Conservation (phyloP, 2,888 invertebrate genomes). For the Anaspis maculata region DNA sequence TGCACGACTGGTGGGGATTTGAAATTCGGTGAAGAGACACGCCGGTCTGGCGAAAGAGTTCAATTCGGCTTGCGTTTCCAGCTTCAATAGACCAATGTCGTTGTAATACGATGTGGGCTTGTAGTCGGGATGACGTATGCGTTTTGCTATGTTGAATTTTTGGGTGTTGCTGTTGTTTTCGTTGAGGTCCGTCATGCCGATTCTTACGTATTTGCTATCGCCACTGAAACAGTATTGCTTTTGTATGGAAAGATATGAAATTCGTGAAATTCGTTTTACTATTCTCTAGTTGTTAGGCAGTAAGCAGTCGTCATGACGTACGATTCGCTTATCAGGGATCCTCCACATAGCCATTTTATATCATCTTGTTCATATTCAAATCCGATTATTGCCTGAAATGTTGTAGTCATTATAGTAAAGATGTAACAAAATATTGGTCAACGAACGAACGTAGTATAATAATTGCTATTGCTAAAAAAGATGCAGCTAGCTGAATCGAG, state of each 20-base stretch:
- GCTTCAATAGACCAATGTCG: constrained; percentile 45
- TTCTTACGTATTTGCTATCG: constrained; percentile 34
- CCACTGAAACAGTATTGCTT: too few species aligned
- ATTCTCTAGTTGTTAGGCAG: constrained; percentile 39
- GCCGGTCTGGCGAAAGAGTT: constrained; percentile 42
- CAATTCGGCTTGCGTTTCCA: constrained; percentile 34
- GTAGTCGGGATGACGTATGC: constrained; percentile 40
- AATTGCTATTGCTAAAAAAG: too few species aligned
- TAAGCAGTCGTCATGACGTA: constrained; percentile 62
- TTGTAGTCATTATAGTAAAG: too few species aligned
- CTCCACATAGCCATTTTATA: constrained; percentile 53
- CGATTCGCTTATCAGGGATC: constrained; percentile 52
- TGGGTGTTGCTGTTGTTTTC: constrained; percentile 38
- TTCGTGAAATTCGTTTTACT: constrained; percentile 3
- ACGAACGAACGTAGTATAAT: too few species aligned
- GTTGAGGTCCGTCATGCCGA: constrained; percentile 43
- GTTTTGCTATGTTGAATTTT: constrained; percentile 25
- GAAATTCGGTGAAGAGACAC: constrained; percentile 34
- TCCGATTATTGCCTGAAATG: constrained; percentile 4
- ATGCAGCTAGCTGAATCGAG: too few species aligned
- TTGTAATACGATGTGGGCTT: constrained; percentile 38
- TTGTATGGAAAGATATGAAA: too few species aligned
- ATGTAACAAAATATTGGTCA: too few species aligned
- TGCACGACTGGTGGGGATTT: constrained; percentile 19
- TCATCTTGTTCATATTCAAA: constrained; percentile 2